phyloP scores from a whole-genome alignment of 2,113 vertebrate genomes.

The Shinisaurus crocodilurus region DNA sequence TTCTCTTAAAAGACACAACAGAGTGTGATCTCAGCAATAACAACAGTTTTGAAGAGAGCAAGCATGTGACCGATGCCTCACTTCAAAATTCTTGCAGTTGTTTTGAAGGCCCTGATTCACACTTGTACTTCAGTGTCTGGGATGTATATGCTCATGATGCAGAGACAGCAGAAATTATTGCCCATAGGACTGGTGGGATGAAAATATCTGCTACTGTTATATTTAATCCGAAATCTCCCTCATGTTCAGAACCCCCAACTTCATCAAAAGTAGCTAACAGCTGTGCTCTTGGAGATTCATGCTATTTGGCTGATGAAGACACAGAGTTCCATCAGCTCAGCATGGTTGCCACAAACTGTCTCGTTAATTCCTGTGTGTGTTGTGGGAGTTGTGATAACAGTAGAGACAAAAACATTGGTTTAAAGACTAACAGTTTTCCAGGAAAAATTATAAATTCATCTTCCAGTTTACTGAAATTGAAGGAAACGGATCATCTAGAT shows the following conservation, averaged over 20 bases:
- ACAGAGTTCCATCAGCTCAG: constrained; percentile 79
- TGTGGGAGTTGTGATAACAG: constrained; percentile 90
- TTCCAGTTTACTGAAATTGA: constrained; percentile 74
- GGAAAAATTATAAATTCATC: constrained; percentile 75
- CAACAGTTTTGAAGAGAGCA: constrained; percentile 58
- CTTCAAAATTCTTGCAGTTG: constrained; percentile 75
- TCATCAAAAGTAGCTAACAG: constrained; percentile 55
- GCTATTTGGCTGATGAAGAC: constrained; percentile 54
- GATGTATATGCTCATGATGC: constrained; percentile 79
- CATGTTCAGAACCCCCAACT: constrained; percentile 70
- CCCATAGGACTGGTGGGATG: constrained; percentile 96
- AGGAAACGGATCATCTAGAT: constrained; percentile 69
- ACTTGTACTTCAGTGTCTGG: constrained; percentile 86
- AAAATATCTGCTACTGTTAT: constrained; percentile 97
- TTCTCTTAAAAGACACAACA: constrained; percentile 44
- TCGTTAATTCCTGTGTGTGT: constrained; percentile 95
- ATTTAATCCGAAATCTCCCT: constrained; percentile 92
- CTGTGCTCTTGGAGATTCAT: constrained; percentile 41
- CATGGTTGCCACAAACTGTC: constrained; percentile 86
- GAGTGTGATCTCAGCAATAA: constrained; percentile 76
- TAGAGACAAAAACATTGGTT: constrained; percentile 78
- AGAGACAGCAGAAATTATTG: constrained; percentile 90
- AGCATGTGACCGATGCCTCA: constrained; percentile 27
- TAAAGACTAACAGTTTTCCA: constrained; percentile 71
- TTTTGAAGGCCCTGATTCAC: constrained; percentile 72